Conservation (phyloP, 2,113 vertebrate species). For the Loxodonta africana region DNA sequence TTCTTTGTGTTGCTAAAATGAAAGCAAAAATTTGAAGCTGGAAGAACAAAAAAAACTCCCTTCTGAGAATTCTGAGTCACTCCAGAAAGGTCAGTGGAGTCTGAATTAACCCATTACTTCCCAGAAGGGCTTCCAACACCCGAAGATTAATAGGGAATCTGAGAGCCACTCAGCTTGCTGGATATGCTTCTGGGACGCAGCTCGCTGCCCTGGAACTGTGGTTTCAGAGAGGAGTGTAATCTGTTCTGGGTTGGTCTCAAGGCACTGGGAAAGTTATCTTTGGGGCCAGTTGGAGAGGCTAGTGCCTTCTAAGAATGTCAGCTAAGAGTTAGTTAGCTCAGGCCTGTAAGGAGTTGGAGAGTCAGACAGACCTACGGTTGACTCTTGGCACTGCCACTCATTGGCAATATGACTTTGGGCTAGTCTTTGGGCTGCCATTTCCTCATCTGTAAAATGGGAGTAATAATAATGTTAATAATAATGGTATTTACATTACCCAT, state of each 20-base stretch:
- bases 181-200: not conserved
- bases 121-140: not conserved
- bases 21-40: slow-evolving; percentile 79
- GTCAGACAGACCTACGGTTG: not conserved
- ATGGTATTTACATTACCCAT: not conserved
- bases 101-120: slow-evolving; percentile 66
- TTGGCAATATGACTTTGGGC: not conserved
- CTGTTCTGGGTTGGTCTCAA: not conserved
- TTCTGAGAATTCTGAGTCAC: slow-evolving; percentile 78
- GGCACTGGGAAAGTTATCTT: not conserved
- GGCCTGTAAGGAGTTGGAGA: not conserved
- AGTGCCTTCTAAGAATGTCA: not conserved
- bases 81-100: slow-evolving; percentile 45
- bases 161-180: not conserved
- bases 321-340: not conserved
- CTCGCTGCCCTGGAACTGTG: not conserved
- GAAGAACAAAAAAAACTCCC: slow-evolving; percentile 68
- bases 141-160: not conserved
- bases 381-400: not conserved
- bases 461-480: not conserved
- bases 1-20: slow-evolving; percentile 80
- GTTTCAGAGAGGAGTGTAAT: not conserved
- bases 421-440: not conserved
- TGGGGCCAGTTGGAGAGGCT: not conserved
- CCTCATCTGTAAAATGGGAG: not conserved